Percentiles rank a stretch among this genome's conserved stretches.
These are phyloP conservation scores for Zaprionus ornatus DNA, from an alignment of 1,140 invertebrate genomes.

Conservation along the genomic window DNA sequence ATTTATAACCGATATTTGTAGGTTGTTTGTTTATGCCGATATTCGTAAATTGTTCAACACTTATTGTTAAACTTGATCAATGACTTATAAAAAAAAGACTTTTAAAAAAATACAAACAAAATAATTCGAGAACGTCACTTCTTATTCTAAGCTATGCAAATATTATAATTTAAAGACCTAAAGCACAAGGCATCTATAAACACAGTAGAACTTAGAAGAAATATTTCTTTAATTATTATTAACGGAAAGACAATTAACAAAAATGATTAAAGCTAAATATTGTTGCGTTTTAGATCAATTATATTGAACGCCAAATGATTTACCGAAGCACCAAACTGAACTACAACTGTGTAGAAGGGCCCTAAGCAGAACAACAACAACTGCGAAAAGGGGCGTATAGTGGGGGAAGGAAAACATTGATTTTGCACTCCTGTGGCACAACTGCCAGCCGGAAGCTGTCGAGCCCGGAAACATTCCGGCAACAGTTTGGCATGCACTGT, in stretches of 20 bases:
- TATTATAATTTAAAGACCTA: no score
- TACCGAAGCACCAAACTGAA: conserved; percentile 20
- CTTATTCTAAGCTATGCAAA: no score
- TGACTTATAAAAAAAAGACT: no score
- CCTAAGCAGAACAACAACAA: conserved; percentile 4
- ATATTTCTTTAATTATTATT: no score
- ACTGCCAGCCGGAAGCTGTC: conserved; percentile 4
- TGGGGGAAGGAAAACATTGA: conserved; percentile 43
- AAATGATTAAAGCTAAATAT: conserved; percentile 41
- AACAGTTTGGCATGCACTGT: conserved; percentile 69
- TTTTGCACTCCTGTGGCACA: conserved; percentile 1
- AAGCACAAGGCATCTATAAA: no score
- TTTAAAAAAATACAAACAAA: no score
- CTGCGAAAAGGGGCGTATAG: not conserved
- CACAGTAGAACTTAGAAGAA: no score
- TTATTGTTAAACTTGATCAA: no score
- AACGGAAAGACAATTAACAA: conserved; percentile 44
- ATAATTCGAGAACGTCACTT: no score
- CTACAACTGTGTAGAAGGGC: not conserved
- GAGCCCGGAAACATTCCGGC: conserved; percentile 30
- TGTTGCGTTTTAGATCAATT: conserved; percentile 51
- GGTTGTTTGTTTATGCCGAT: no score
- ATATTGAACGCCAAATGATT: conserved; percentile 38
- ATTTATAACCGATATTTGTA: no score
- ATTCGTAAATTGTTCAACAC: no score